A percentile compares a stretch with the other conserved stretches of the same genome.
Evolutionary conservation across 2,797 vertebrate genomes (phyloP).

Genomic region (Malacoctenus gilli): DNA sequence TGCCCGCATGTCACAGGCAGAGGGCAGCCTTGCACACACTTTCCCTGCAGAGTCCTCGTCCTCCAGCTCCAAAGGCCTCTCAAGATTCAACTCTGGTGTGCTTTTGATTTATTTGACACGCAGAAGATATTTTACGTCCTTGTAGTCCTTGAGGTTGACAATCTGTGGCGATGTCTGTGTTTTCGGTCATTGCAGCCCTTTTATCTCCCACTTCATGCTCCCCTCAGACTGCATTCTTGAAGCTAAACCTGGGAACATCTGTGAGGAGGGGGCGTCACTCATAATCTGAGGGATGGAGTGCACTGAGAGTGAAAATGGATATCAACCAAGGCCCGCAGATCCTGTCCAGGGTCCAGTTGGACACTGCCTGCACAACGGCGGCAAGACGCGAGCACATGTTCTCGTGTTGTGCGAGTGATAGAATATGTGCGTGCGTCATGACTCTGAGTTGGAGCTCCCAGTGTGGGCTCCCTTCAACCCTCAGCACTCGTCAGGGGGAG

Average conservation of each 20-base stretch:
- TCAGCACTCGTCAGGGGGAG: conserved; percentile 26
- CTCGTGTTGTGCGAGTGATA: background rate
- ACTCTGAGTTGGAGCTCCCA: conserved; percentile 40
- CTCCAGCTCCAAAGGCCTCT: too few relatives aligned
- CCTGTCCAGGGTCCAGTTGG: conserved; percentile 3
- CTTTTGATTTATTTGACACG: too few relatives aligned
- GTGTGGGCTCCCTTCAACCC: conserved; percentile 63
- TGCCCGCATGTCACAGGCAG: conserved; percentile 35
- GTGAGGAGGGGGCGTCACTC: conserved; percentile 4
- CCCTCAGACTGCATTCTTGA: conserved; percentile 26
- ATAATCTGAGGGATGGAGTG: conserved; percentile 3
- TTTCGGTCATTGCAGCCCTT: too few relatives aligned
- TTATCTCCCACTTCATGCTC: too few relatives aligned
- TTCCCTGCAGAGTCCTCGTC: conserved; percentile 2
- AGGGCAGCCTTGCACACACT: conserved; percentile 44
- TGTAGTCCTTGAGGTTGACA: too few relatives aligned
- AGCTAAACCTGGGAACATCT: conserved; percentile 17
- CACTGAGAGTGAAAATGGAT: conserved; percentile 30
- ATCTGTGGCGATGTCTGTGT: too few relatives aligned
- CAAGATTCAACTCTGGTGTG: too few relatives aligned
- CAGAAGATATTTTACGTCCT: too few relatives aligned
- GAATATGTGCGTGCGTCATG: conserved; percentile 12
- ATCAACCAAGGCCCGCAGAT: conserved; percentile 10
- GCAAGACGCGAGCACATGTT: conserved; percentile 7
- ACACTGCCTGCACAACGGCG: background rate